Evolutionary conservation across 2,797 vertebrate species (phyloP).

Genomic region (Erethizon dorsatum): DNA sequence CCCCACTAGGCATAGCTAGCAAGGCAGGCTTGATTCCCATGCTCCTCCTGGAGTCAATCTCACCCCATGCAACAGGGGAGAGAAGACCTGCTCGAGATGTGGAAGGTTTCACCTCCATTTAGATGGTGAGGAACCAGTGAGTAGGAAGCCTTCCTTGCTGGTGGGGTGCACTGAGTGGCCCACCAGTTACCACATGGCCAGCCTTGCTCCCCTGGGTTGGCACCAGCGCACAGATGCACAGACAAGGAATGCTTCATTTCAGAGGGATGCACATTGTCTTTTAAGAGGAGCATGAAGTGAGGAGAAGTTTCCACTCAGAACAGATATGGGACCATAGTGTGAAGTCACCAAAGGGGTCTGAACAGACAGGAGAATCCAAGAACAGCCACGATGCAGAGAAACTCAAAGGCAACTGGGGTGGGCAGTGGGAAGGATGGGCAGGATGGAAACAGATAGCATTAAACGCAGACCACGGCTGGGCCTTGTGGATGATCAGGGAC

Average conservation of each 20-base stretch:
- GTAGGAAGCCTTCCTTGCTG: slow-evolving; percentile 79
- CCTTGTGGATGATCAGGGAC: slow-evolving; percentile 71
- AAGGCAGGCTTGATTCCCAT: slow-evolving; percentile 64
- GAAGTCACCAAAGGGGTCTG: slow-evolving; percentile 83
- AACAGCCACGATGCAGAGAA: slow-evolving; percentile 73
- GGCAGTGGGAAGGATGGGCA: slow-evolving; percentile 75
- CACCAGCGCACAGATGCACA: slow-evolving; percentile 77
- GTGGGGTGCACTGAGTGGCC: slow-evolving; percentile 65
- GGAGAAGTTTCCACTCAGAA: slow-evolving; percentile 84
- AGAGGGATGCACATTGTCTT: slow-evolving; percentile 78
- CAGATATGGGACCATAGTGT: slow-evolving; percentile 79
- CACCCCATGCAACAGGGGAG: slow-evolving; percentile 15
- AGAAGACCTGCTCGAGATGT: slow-evolving; percentile 40
- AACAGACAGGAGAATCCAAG: slow-evolving; percentile 33
- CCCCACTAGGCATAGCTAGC: slow-evolving; percentile 44
- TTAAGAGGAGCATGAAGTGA: slow-evolving; percentile 86
- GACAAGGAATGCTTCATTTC: slow-evolving; percentile 91
- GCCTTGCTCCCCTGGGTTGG: slow-evolving; percentile 56
- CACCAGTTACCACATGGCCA: not conserved
- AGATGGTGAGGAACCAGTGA: not conserved
- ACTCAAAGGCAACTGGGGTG: slow-evolving; percentile 82
- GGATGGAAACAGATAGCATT: slow-evolving; percentile 69
- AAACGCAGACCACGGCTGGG: slow-evolving; percentile 79
- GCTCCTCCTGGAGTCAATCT: slow-evolving; percentile 75
- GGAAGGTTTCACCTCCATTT: not conserved